phyloP scores from a whole-genome alignment of 2,888 invertebrate species.

The Tortrix viridana region DNA sequence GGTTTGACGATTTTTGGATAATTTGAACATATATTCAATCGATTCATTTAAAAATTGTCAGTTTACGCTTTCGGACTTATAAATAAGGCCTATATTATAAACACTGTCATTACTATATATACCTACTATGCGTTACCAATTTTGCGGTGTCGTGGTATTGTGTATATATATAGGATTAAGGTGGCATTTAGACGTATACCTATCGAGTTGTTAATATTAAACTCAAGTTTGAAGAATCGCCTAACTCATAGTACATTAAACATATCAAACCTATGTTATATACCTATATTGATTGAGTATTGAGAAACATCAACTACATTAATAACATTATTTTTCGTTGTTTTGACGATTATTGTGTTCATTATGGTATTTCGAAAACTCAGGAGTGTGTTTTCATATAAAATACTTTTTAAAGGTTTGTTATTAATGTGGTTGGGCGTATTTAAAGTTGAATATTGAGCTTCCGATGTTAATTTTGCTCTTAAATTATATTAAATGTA shows the following conservation, averaged over 20 bases:
- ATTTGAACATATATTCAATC: constrained; percentile 19
- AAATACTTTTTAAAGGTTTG: not conserved
- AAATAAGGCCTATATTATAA: constrained; percentile 74
- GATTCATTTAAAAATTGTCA: constrained; percentile 36
- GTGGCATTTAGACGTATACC: constrained; percentile 52
- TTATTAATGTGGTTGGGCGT: constrained; percentile 32
- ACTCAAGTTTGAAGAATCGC: constrained; percentile 61
- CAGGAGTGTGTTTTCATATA: not conserved
- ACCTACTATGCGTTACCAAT: constrained; percentile 66
- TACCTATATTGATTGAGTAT: constrained; percentile 49
- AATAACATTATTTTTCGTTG: constrained; percentile 44
- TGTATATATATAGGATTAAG: constrained; percentile 61
- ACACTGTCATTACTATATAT: constrained; percentile 57
- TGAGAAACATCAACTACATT: constrained; percentile 48
- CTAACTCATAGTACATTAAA: constrained; percentile 79
- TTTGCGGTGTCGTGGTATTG: constrained; percentile 63
- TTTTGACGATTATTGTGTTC: constrained; percentile 12
- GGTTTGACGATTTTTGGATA: constrained; percentile 7
- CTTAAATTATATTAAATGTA: constrained; percentile 53
- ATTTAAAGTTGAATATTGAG: constrained; percentile 51
- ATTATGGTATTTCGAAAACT: constrained; percentile 3
- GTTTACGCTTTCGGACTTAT: constrained; percentile 55
- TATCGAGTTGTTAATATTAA: constrained; percentile 60
- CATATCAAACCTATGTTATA: constrained; percentile 75
- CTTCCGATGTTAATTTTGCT: constrained; percentile 76